Percentiles rank a stretch among this genome's conserved stretches.
These are phyloP conservation scores for Leucopsar rothschildi DNA, from an alignment of 2,113 vertebrate genomes.

Conservation along the genomic window DNA sequence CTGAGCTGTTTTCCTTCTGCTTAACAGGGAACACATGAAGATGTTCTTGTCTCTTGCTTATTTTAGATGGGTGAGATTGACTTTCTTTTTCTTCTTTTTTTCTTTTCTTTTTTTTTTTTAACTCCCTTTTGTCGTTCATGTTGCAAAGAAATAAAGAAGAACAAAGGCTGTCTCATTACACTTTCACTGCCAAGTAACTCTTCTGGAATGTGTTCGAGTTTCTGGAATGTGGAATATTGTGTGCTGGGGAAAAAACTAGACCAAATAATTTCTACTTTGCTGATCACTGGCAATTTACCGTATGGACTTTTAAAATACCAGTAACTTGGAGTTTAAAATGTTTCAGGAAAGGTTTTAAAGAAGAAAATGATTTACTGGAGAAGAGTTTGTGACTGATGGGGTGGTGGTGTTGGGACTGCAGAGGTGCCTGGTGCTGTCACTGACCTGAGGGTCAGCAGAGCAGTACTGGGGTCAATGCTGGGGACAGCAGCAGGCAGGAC, in stretches of 20 bases:
- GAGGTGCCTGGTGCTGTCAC: not conserved
- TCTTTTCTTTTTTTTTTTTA: not conserved
- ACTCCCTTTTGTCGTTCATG: accelerated
- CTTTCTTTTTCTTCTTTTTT: too few species aligned
- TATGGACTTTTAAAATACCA: not conserved
- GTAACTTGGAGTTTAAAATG: not conserved
- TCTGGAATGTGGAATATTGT: not conserved
- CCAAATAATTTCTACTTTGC: not conserved
- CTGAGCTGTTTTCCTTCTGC: not conserved
- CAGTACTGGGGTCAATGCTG: not conserved
- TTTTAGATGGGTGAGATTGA: not conserved
- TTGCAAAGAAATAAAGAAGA: not conserved
- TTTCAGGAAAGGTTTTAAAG: not conserved
- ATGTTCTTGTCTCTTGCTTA: not conserved
- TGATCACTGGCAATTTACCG: not conserved
- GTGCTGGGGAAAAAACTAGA: not conserved
- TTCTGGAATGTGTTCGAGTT: not conserved
- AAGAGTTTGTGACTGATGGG: not conserved
- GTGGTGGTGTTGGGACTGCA: not conserved
- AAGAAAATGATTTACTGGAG: not conserved
- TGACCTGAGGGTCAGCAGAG: not conserved
- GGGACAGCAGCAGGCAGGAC: not conserved
- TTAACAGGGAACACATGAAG: not conserved
- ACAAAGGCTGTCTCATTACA: not conserved
- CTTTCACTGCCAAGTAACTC: not conserved